Evolutionary conservation across 2,888 invertebrate genomes (phyloP), one percentile per base, ranked within the genome.

Genomic region (Spicauda simplicius): DNA sequence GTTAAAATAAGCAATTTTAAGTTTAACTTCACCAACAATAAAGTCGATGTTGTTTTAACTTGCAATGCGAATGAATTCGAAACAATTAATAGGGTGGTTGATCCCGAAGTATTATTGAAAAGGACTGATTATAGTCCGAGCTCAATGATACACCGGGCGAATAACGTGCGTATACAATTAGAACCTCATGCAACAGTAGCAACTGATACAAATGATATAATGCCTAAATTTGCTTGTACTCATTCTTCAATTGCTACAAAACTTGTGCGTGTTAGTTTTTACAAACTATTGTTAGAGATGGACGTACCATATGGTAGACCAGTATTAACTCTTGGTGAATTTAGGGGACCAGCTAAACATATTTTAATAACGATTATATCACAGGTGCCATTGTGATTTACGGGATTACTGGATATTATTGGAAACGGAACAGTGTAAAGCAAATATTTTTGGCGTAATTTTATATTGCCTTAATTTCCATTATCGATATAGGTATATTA

Each of bases 31-130:
- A 0, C 1, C 2, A 50, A 0, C 0, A 5, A 74, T 83, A 86
- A 72, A 77, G 81, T 80, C 66, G 2, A 71, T 58, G 77, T 67
- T 14, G 19, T 2, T 12, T 0, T 4, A 33, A 2, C 11, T 41
- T 20, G 1, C 58, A 71, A 76, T 16, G 0, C n/a, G 48, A 83
- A 85, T 84, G 76, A 81, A 77, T 81, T 82, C 83, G 80, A 77
- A 79, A 81, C 87, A 85, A 88, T 90, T 90, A 90, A 88, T 88
- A 87, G 90, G 90, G 88, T 87, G 88, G 87, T 84, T 85, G 88
- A 88, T 90, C 85, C 82, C 85, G 84, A 83, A 84, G 81, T 77
- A 82, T 84, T 82, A 87, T 87, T 87, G 86, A 86, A 85, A 82
- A 80, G 86, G 84, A 85, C 90, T 88, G 90, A 90, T 90, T 88